Conservation (phyloP, 1,140 invertebrate genomes). For the Pseudomyrmex dendroicus region DNA sequence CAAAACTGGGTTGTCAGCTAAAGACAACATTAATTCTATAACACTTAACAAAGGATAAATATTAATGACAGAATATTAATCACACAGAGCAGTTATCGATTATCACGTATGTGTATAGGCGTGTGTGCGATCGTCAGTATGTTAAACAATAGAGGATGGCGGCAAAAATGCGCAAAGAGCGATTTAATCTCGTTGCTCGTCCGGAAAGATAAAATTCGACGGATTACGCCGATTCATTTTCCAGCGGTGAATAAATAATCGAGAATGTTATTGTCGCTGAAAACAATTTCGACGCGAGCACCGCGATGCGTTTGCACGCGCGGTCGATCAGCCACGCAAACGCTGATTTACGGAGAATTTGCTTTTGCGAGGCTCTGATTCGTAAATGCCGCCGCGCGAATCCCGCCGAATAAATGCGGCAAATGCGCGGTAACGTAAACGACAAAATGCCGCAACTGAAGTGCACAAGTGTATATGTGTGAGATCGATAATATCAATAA, state of each 20-base stretch:
- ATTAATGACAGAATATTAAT: constrained; percentile 53
- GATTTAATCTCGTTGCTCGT: constrained; percentile 59
- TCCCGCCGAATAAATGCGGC: constrained; percentile 47
- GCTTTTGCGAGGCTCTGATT: constrained; percentile 57
- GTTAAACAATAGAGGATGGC: constrained; percentile 49
- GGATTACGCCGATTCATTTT: constrained; percentile 53
- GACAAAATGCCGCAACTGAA: constrained; percentile 48
- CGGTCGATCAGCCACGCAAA: constrained; percentile 60
- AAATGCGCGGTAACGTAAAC: constrained; percentile 55
- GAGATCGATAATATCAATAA: constrained; percentile 55
- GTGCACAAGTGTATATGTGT: constrained; percentile 28
- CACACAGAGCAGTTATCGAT: constrained; percentile 52
- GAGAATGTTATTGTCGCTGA: constrained; percentile 58
- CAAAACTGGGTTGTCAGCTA: neutral
- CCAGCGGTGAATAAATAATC: constrained; percentile 59
- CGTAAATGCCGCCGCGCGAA: constrained; percentile 57
- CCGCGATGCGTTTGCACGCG: constrained; percentile 53
- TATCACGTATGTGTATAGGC: constrained; percentile 18
- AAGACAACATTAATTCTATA: constrained; percentile 16
- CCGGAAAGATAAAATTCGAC: constrained; percentile 50
- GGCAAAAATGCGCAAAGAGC: constrained; percentile 38
- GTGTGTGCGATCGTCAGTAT: constrained; percentile 44
- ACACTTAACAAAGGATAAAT: constrained; percentile 40
- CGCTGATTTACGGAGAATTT: constrained; percentile 61
- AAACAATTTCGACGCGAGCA: constrained; percentile 50